Evolutionary conservation across 2,113 vertebrate genomes (phyloP).

Genomic region (Panthera leo): DNA sequence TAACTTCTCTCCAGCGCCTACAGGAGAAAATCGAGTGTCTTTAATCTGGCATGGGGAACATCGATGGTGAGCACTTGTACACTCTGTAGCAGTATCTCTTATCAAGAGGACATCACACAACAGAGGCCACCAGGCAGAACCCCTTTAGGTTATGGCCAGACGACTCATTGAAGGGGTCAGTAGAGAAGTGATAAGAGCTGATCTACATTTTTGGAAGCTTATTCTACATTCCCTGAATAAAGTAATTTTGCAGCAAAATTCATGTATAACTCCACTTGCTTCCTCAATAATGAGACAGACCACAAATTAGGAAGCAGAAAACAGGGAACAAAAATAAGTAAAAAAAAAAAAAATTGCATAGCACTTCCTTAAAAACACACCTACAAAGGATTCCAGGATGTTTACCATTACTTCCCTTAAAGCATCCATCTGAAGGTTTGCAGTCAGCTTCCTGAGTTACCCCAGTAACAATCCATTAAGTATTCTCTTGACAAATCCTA

Average conservation of each 20-base stretch:
- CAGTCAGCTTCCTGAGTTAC: neutral
- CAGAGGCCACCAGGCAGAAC: neutral
- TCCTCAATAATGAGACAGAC: neutral
- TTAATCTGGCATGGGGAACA: fast-evolving
- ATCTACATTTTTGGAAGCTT: neutral
- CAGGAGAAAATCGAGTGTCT: neutral
- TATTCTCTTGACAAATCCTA: neutral
- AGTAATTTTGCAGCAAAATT: neutral
- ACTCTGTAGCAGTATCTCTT: neutral
- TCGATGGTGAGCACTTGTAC: neutral
- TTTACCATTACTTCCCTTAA: neutral
- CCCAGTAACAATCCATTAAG: neutral
- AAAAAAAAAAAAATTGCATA: neutral
- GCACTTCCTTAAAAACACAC: neutral
- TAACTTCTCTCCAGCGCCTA: neutral
- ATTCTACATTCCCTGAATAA: neutral
- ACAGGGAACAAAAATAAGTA: neutral
- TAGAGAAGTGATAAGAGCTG: neutral
- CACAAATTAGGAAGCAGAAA: neutral
- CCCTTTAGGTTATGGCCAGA: neutral
- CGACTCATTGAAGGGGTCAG: neutral
- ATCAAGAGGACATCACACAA: neutral
- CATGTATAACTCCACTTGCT: neutral
- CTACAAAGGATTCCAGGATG: neutral
- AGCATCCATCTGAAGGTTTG: neutral